Base-by-base conservation (phyloP, 2,888 invertebrate species). In the Pterobdella sp. region DNA sequence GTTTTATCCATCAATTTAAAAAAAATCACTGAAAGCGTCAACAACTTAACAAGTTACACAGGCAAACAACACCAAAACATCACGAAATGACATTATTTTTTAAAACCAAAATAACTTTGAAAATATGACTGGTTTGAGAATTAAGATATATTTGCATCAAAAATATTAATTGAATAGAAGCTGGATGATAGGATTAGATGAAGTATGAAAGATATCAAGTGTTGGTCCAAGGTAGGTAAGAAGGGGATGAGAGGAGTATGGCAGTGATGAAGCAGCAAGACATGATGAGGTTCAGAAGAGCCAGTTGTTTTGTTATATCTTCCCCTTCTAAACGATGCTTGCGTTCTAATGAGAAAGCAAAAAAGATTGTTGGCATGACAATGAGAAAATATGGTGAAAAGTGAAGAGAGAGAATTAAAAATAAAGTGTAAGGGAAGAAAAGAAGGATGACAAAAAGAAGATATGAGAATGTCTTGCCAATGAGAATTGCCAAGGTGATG, bases 401-500 rank as follows among this genome's bases (percentile, higher is more conserved):
- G 80, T 92, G 89, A 1, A 93, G 86, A 4, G 92, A 90, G 74
- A 90, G 88, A 32, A 94, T 91, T 73, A 92, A 89, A 84, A 94
- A 91, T 4, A 81, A 73, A 36, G 82, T 77, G 80, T 94, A 95
- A 0, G 95, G 95, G 67, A 90, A 89, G 82, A 95, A 95, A 32
- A 95, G 85, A 76, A 95, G 86, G 85, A 92, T 88, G 73, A 92
- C 92, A 85, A 93, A 95, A 34, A 95, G 86, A 76, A 94, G 88
- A 84, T 94, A 93, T 4, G 95, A 94, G 76, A 91, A 90, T 56
- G 92, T 92, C 80, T 89, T 90, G 32, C 95, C 95, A 77, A 95
- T 90, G 72, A 94, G 85, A 81, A 95, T 94, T n/a, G 95, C 94
- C 79, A 95, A 85, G 26, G 95, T 96, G 0, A 95, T 93, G 80